Conservation (phyloP, 2,888 invertebrate genomes). For the Electrophaes corylata region DNA sequence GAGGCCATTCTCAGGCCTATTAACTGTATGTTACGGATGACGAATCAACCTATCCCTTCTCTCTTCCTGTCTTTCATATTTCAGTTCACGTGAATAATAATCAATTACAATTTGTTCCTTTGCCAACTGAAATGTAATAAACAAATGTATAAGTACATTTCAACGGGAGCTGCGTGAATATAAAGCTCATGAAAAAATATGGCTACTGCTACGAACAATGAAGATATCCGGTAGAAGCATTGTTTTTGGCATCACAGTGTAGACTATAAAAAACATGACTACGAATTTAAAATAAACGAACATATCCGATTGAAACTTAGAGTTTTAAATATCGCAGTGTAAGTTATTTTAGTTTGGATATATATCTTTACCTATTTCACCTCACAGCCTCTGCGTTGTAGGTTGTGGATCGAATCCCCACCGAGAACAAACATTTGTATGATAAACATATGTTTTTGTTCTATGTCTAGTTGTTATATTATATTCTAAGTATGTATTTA, state of each 20-base stretch:
- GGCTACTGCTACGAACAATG: too few relatives aligned
- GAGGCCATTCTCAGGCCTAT: too few relatives aligned
- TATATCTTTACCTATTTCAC: too few relatives aligned
- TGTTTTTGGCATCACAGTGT: neutral
- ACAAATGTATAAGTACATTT: neutral
- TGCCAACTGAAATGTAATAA: neutral
- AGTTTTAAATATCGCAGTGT: constrained; percentile 16
- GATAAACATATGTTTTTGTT: too few relatives aligned
- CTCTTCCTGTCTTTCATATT: neutral
- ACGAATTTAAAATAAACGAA: constrained; percentile 15
- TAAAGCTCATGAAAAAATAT: neutral
- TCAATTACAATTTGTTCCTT: neutral
- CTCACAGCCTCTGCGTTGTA: too few relatives aligned
- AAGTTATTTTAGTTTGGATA: constrained; percentile 6
- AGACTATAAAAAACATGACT: constrained; percentile 16
- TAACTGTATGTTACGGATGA: neutral
- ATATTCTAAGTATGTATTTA: too few relatives aligned
- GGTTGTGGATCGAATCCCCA: too few relatives aligned
- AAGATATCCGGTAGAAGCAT: neutral
- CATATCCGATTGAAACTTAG: constrained; percentile 15
- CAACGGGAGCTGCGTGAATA: neutral
- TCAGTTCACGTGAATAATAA: neutral
- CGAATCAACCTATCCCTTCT: neutral
- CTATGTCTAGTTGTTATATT: too few relatives aligned
- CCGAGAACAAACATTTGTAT: too few relatives aligned